Evolutionary conservation across 1,140 invertebrate genomes (phyloP), one percentile per base, ranked within the genome.

Genomic region (Lepidotrigona ventralis): DNA sequence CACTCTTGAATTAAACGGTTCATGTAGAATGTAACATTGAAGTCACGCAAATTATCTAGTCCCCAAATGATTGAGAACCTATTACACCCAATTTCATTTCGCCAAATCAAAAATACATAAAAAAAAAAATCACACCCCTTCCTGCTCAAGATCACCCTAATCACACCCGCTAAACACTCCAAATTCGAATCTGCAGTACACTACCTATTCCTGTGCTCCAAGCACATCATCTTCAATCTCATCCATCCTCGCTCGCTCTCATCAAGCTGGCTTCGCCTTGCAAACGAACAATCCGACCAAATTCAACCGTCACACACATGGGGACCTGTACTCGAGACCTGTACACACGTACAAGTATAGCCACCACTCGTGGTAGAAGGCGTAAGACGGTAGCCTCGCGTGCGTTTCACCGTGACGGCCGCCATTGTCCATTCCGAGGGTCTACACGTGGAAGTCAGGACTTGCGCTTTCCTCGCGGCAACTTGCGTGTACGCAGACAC

Each of bases 301-400:
- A 19, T 15, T 17, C 63, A 64, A 64, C 23, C 58, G 58, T 64
- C 64, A 6, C 19, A 60, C 58, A 29, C 17, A 68, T 21, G 15
- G 23, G n/a, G 69, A 69, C 39, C 60, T 17, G 17, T n/a, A 58
- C 39, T 23, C 56, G 15, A 14, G 54, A 56, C 54, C 54, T 17
- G 54, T 15, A 15, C 15, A 15, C 54, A 19, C 19, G 54, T 56
- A 46, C 39, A 46, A 9, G 39, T 46, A 46, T 56, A 60, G 19
- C 2, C 26, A 51, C 46, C 46, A 2, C 29, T 58, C 72, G 17
- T 60, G 79, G 8, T n/a, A 54, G 64, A 81, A 60, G 68, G 76
- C 69, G 82, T 79, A 84, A 84, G 69, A 84, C 82, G 77, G 82
- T 79, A 79, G 82, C 82, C 9, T 15, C 46, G 74, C 81, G 69